These are phyloP conservation scores for Dendrolimus houi DNA, from an alignment of 2,888 invertebrate species.

Conservation along the genomic window DNA sequence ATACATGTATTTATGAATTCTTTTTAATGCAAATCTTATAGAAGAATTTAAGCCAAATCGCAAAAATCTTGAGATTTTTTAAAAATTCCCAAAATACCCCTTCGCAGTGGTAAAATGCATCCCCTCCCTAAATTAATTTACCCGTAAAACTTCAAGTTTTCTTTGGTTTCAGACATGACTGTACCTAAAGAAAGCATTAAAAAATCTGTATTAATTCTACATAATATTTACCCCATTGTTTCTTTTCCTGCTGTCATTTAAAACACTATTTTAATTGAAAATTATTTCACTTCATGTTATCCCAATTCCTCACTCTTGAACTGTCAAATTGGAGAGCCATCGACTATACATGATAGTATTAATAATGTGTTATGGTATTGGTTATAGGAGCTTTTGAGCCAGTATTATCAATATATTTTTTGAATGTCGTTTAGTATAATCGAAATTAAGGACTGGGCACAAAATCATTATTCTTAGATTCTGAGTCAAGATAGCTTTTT, in stretches of 20 bases:
- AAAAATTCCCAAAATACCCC: slow-evolving; percentile 57
- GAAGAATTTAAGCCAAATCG: too few species aligned
- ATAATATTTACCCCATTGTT: slow-evolving; percentile 83
- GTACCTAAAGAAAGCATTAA: not conserved
- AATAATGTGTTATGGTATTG: too few species aligned
- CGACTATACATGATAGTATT: slow-evolving; percentile 17
- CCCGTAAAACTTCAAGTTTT: slow-evolving; percentile 6
- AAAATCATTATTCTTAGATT: too few species aligned
- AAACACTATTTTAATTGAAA: slow-evolving; percentile 57
- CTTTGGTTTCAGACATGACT: not conserved
- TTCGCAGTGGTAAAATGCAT: slow-evolving; percentile 68
- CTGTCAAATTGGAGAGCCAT: slow-evolving; percentile 50
- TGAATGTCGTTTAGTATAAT: too few species aligned
- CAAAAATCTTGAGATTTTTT: too few species aligned
- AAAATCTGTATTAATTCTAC: not conserved
- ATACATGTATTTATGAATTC: too few species aligned
- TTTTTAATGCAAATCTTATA: too few species aligned
- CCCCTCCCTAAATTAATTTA: slow-evolving; percentile 70
- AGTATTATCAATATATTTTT: too few species aligned
- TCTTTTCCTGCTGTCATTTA: slow-evolving; percentile 90
- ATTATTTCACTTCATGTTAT: slow-evolving; percentile 53
- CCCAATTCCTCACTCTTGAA: slow-evolving; percentile 39
- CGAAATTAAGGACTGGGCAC: too few species aligned
- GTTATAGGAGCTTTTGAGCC: too few species aligned
- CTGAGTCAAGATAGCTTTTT: too few species aligned